Conservation (phyloP, 2,888 invertebrate species). For the Ethmia dodecea region DNA sequence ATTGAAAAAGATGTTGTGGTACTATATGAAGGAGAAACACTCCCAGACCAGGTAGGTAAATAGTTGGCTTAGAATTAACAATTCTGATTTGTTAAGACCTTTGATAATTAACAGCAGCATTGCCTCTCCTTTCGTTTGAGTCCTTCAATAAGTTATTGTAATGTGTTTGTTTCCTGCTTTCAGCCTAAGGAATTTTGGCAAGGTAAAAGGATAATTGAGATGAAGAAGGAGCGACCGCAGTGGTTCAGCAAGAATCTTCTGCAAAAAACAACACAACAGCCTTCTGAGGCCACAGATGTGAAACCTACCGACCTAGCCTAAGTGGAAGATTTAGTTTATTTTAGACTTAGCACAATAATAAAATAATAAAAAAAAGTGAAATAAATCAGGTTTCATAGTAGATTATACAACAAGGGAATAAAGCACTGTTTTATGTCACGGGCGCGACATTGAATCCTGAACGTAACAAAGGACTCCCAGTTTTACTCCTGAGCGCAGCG, state of each 20-base stretch:
- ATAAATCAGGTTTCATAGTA: neutral
- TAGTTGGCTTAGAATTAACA: too few relatives aligned
- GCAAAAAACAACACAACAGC: slow-evolving; percentile 85
- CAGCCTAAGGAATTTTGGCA: slow-evolving; percentile 79
- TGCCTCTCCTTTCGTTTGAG: too few relatives aligned
- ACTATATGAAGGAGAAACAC: slow-evolving; percentile 88
- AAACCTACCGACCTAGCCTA: slow-evolving; percentile 86
- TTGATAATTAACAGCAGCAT: too few relatives aligned
- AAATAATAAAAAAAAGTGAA: neutral
- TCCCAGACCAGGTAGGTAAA: slow-evolving; percentile 70
- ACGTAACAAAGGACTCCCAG: too few relatives aligned
- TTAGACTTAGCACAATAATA: neutral
- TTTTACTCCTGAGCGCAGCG: too few relatives aligned
- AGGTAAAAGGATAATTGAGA: slow-evolving; percentile 89
- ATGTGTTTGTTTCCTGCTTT: slow-evolving; percentile 11
- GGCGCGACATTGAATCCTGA: neutral
- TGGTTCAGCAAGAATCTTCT: slow-evolving; percentile 94
- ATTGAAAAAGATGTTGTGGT: slow-evolving; percentile 92
- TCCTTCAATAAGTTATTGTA: too few relatives aligned
- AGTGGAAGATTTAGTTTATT: slow-evolving; percentile 10
- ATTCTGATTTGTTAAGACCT: too few relatives aligned
- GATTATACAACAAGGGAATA: too few relatives aligned
- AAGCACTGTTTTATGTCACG: neutral
- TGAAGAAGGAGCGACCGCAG: slow-evolving; percentile 88
- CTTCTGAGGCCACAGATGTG: slow-evolving; percentile 83